Percentiles rank a stretch among this genome's conserved stretches.
Conservation (phyloP, 2,888 invertebrate species). For the Xestia xanthographa region DNA sequence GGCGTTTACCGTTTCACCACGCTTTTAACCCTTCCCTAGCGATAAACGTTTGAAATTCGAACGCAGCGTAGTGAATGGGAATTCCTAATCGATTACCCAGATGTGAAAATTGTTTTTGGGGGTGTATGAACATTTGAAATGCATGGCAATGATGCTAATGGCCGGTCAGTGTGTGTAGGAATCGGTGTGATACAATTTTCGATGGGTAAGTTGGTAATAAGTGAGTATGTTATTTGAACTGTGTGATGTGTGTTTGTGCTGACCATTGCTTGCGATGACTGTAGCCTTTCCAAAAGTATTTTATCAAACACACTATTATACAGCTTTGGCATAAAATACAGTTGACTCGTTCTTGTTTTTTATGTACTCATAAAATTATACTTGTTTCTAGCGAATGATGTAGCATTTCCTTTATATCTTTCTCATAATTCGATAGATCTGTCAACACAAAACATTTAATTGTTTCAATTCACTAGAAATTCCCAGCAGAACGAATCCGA, state of each 20-base stretch:
- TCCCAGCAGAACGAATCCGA: not conserved
- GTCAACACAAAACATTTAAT: not conserved
- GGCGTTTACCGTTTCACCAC: conserved; percentile 68
- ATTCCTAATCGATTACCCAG: conserved; percentile 53
- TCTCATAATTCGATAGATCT: not conserved
- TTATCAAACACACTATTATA: not conserved
- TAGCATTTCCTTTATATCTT: not conserved
- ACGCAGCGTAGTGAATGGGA: conserved; percentile 42
- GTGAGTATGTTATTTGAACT: not conserved
- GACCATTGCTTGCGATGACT: not conserved
- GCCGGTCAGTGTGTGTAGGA: not conserved
- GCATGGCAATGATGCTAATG: not conserved
- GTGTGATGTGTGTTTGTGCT: not conserved
- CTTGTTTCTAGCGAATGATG: not conserved
- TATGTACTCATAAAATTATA: no score
- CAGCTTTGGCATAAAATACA: not conserved
- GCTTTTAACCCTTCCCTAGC: conserved; percentile 40
- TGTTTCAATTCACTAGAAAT: conserved; percentile 7
- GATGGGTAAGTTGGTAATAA: not conserved
- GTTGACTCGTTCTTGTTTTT: not conserved
- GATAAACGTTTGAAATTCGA: conserved; percentile 47
- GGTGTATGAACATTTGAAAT: not conserved
- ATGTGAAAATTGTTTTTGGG: conserved; percentile 16
- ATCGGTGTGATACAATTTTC: not conserved
- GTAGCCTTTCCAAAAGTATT: not conserved